Evolutionary conservation across 2,797 vertebrate species (phyloP).

Genomic region (Syngnathus acus): DNA sequence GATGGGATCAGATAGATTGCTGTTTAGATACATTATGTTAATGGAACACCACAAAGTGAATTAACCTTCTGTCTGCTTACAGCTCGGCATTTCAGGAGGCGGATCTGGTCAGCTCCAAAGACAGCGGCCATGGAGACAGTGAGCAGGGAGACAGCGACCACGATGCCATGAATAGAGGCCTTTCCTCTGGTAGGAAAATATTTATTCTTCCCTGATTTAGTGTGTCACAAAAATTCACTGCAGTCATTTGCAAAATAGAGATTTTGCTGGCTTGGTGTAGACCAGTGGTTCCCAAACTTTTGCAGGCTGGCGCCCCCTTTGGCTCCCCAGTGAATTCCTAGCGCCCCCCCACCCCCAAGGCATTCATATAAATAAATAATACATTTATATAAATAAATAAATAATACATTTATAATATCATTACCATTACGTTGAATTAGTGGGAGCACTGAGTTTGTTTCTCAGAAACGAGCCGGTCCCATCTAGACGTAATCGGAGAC

Average conservation of each 20-base stretch:
- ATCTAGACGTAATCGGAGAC: too few species aligned
- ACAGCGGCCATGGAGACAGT: constrained; percentile 97
- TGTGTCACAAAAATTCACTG: neutral
- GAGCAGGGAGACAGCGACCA: constrained; percentile 98
- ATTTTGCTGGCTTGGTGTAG: neutral
- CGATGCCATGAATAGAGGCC: constrained; percentile 93
- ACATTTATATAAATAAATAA: too few species aligned
- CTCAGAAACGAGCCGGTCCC: too few species aligned
- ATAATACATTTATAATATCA: too few species aligned
- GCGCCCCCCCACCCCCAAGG: too few species aligned
- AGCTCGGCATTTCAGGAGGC: constrained; percentile 99
- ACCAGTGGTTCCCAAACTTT: too few species aligned
- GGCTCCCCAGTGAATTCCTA: too few species aligned
- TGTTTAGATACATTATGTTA: neutral
- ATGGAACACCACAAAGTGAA: neutral
- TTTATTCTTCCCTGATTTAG: neutral
- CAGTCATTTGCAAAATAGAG: neutral
- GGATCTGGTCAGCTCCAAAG: constrained; percentile 98
- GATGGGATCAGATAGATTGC: constrained; percentile 1
- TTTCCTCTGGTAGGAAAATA: constrained; percentile 82
- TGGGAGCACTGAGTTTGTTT: too few species aligned
- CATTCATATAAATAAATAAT: too few species aligned
- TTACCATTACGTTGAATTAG: too few species aligned
- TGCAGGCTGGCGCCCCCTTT: too few species aligned
- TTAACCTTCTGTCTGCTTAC: constrained; percentile 14